phyloP scores from a whole-genome alignment of 30 jellyfish, hydroid and myxozoan species.

The Aurelia sp. region DNA sequence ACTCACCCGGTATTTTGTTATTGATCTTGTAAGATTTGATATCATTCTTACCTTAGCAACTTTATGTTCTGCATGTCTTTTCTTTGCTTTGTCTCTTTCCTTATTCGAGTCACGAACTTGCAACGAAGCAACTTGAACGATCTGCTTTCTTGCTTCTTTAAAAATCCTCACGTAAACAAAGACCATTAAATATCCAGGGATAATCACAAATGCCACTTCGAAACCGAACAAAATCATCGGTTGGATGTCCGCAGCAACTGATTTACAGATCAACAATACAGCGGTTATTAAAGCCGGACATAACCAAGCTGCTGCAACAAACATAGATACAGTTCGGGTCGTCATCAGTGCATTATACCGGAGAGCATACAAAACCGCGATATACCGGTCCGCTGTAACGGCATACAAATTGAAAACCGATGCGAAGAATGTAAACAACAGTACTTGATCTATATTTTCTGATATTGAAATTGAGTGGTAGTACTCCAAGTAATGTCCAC shows the following conservation, averaged over 20 bases:
- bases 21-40: not conserved
- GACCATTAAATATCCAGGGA: slow-evolving; percentile 59
- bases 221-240: slow-evolving; percentile 26
- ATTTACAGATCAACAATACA: slow-evolving; percentile 21
- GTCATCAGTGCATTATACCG: slow-evolving; percentile 83
- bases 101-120: slow-evolving; percentile 13
- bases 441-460: slow-evolving; percentile 45
- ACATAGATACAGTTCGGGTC: slow-evolving; percentile 7
- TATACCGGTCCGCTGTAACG: slow-evolving; percentile 72
- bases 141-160: slow-evolving; percentile 69
- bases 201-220: slow-evolving; percentile 62
- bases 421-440: slow-evolving; percentile 63
- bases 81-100: slow-evolving; percentile 23
- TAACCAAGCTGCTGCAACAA: slow-evolving; percentile 74
- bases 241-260: not conserved
- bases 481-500: slow-evolving; percentile 74
- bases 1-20: no score
- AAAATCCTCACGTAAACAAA: slow-evolving; percentile 48
- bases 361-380: slow-evolving; percentile 69
- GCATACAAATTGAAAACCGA: slow-evolving; percentile 79
- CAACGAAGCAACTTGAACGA: slow-evolving; percentile 54
- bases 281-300: slow-evolving; percentile 49
- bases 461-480: slow-evolving; percentile 43
- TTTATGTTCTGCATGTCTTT: slow-evolving; percentile 66
- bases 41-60: slow-evolving; percentile 59